Base-by-base conservation (phyloP, 2,888 invertebrate genomes). In the Andricus quercusramuli region DNA sequence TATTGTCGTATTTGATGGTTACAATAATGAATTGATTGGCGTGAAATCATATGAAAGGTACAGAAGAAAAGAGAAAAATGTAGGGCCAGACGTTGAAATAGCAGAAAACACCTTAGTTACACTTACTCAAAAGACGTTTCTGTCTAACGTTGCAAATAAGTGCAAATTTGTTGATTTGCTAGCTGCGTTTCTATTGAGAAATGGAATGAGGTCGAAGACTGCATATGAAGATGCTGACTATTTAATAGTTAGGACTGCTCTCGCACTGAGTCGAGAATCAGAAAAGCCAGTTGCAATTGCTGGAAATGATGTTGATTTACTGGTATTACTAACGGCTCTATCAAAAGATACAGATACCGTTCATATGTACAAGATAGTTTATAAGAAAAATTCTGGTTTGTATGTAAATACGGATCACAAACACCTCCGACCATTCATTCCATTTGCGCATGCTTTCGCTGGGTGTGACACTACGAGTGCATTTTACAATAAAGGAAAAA, bases 1-100 rank as follows among this genome's bases (percentile, higher is more conserved):
- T 8, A 37, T 8, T 37, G 82, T 87, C 5, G 81, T 86, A 25
- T 87, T 87, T 80, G 84, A 86, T 82, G 86, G 86, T 22, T 85
- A 86, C 47, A 77, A 25, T 66, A 79, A 79, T 47, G 83, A 83
- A 44, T 22, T 62, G 62, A 77, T 83, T 22, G 83, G 83, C 15
- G 80, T 82, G 2, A 86, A 85, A 83, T 84, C 84, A 0, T 84
- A 83, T 59, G 83, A 86, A 81, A 79, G 86, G 51, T 83, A 83
- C 59, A 80, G 82, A 17, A 64, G 84, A 4, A 66, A 62, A 78
- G 79, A 84, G 44, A 80, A 64, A 65, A 81, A 80, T 74, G 44
- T 82, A 15, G 83, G 81, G 59, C 78, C 84, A 22, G 84, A 86
- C 70, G 76, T 86, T 17, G 80, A 84, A 13, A 76, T 86, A n/a